Conservation (phyloP, 2,888 invertebrate species). For the Cryptops parisi region DNA sequence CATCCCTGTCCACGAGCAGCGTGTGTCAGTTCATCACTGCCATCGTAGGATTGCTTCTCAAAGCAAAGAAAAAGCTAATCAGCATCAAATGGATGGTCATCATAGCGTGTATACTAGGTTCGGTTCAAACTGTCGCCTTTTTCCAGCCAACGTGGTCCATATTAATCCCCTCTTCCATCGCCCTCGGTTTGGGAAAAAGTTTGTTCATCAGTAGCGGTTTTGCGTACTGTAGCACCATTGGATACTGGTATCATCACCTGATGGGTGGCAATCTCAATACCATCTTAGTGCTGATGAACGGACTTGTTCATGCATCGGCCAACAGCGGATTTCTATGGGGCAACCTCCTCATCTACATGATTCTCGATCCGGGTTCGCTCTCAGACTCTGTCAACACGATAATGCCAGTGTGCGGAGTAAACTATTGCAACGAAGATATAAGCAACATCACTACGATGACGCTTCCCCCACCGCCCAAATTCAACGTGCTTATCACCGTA, state of each 20-base stretch:
- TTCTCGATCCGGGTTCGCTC: not conserved
- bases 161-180: not conserved
- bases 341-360: not conserved
- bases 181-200: not conserved
- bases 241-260: not conserved
- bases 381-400: not conserved
- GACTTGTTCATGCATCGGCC: not conserved
- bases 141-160: not conserved
- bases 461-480: not conserved
- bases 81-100: not conserved
- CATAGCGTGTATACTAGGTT: not conserved
- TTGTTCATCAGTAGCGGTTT: not conserved
- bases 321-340: not conserved
- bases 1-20: not conserved
- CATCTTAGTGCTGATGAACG: not conserved
- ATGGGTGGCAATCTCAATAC: not conserved
- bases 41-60: not conserved
- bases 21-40: not conserved
- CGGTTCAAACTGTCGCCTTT: not conserved
- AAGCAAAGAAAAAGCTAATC: not conserved
- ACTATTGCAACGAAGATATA: not conserved
- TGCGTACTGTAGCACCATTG: not conserved
- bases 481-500: not conserved
- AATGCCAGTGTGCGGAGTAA: not conserved
- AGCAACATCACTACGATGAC: not conserved